Percentiles rank a stretch among this genome's conserved stretches.
Evolutionary conservation across 2,113 vertebrate species (phyloP).

Genomic region (Gallinago media): DNA sequence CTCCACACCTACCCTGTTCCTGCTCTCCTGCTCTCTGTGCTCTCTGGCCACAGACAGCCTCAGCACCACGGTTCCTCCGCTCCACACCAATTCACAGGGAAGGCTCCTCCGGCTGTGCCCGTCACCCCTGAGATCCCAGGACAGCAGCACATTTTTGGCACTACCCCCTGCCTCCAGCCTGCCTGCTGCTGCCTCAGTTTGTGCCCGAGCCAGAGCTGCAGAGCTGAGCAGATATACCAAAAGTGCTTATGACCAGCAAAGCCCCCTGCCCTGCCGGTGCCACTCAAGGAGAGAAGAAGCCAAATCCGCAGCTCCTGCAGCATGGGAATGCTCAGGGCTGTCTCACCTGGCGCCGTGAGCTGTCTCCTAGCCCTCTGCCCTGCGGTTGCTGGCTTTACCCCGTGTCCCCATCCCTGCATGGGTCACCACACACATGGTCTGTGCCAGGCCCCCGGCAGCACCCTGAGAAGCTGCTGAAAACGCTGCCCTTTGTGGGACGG

Average conservation of each 20-base stretch:
- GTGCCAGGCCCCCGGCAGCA: background rate
- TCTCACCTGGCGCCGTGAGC: background rate
- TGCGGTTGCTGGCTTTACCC: background rate
- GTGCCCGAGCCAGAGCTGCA: background rate
- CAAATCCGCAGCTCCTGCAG: background rate
- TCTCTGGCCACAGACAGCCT: rapidly evolving
- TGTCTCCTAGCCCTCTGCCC: background rate
- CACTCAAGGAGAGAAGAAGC: background rate
- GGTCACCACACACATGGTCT: background rate
- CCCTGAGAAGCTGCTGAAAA: background rate
- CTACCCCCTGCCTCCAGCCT: background rate
- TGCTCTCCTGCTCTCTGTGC: background rate
- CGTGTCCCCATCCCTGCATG: rapidly evolving
- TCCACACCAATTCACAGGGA: background rate
- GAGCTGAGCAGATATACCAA: background rate
- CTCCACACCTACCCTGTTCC: background rate
- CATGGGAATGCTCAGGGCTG: background rate
- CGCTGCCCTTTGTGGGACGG: background rate
- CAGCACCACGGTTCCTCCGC: rapidly evolving
- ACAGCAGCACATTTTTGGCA: background rate
- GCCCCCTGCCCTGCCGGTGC: background rate
- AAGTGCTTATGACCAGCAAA: background rate
- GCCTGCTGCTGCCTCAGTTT: background rate
- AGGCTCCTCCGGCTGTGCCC: background rate
- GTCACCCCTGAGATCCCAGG: rapidly evolving